phyloP scores from a whole-genome alignment of 2,888 invertebrate species.

The Capitulum mitella region DNA sequence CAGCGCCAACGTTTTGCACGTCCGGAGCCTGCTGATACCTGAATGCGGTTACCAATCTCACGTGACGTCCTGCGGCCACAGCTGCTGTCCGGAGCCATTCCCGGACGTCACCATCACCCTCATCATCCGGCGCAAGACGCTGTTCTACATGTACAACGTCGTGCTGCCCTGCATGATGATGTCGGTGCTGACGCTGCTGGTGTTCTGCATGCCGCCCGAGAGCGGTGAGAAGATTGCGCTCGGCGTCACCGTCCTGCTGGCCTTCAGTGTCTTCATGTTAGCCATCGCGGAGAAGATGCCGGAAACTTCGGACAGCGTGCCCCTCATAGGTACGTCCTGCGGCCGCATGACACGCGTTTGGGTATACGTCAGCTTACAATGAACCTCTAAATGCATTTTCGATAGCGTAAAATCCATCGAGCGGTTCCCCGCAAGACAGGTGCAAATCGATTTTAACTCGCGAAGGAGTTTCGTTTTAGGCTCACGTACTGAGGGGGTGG shows the following conservation, averaged over 20 bases:
- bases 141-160: conserved; percentile 50
- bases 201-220: conserved; percentile 51
- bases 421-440: too few species aligned
- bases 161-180: conserved; percentile 53
- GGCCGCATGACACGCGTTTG: too few species aligned
- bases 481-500: too few species aligned
- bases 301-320: conserved; percentile 52
- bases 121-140: conserved; percentile 47
- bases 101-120: conserved; percentile 53
- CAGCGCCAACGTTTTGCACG: too few species aligned
- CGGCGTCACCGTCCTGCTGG: conserved; percentile 51
- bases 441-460: too few species aligned
- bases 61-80: background rate
- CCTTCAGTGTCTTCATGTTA: conserved; percentile 53
- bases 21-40: too few species aligned
- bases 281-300: conserved; percentile 54
- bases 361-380: too few species aligned
- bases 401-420: too few species aligned
- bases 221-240: conserved; percentile 52
- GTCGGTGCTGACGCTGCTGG: conserved; percentile 50
- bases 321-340: conserved; percentile 46
- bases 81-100: conserved; percentile 50
- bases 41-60: too few species aligned
- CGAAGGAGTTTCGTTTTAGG: too few species aligned
- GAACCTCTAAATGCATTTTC: too few species aligned